These are phyloP conservation scores for Julus scandinavius DNA, from an alignment of 2,888 invertebrate genomes.

Conservation along the genomic window DNA sequence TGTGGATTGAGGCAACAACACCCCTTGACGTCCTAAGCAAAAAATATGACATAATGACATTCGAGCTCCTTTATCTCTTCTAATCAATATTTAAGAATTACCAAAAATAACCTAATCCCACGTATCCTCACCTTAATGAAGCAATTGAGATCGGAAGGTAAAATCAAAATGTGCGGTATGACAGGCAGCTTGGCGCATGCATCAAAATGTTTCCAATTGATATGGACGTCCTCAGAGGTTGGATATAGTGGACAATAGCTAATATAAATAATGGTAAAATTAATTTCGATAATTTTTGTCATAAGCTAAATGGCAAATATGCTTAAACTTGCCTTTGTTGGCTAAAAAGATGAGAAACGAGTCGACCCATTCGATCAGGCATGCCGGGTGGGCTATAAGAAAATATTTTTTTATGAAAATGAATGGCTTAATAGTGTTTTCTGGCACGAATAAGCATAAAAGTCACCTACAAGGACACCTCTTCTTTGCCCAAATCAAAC, in stretches of 20 bases:
- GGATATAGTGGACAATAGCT: slow-evolving; percentile 86
- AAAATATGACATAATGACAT: neutral
- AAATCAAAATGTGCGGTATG: slow-evolving; percentile 82
- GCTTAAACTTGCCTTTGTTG: slow-evolving; percentile 72
- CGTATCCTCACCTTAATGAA: slow-evolving; percentile 77
- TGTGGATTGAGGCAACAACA: slow-evolving; percentile 89
- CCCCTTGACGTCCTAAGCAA: slow-evolving; percentile 77
- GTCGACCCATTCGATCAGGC: slow-evolving; percentile 78
- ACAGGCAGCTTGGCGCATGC: slow-evolving; percentile 77
- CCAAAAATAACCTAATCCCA: no score
- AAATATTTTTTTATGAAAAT: neutral
- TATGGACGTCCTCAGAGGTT: slow-evolving; percentile 73
- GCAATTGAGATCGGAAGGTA: slow-evolving; percentile 86
- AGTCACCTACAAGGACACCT: slow-evolving; percentile 75
- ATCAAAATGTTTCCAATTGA: slow-evolving; percentile 79
- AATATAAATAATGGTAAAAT: slow-evolving; percentile 57
- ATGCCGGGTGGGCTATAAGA: slow-evolving; percentile 61
- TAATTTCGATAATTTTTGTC: neutral
- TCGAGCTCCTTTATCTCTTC: no score
- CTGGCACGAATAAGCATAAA: no score
- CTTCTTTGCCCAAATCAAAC: slow-evolving; percentile 83
- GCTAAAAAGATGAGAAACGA: slow-evolving; percentile 78
- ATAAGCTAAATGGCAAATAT: neutral
- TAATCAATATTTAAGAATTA: no score
- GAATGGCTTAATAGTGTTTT: neutral